Conservation (phyloP, 1,140 invertebrate species). For the Phocides pigmalion region DNA sequence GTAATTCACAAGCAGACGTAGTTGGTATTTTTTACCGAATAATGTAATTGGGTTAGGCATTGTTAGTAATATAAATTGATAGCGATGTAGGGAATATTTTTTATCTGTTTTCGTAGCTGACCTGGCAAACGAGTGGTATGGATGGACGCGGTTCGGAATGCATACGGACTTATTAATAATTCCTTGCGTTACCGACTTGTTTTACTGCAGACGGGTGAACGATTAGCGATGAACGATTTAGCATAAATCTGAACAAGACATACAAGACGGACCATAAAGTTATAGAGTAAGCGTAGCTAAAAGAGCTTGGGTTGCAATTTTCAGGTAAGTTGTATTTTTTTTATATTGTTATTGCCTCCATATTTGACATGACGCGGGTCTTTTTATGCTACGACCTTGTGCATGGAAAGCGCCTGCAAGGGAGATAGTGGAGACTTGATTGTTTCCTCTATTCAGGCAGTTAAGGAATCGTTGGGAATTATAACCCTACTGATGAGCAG, state of each 20-base stretch:
- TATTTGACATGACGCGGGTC: no score
- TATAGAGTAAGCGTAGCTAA: no score
- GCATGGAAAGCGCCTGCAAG: no score
- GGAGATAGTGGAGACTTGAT: no score
- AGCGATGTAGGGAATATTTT: slow-evolving; percentile 37
- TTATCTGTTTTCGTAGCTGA: slow-evolving; percentile 41
- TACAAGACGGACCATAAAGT: no score
- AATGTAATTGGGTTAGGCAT: slow-evolving; percentile 54
- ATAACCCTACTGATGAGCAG: no score
- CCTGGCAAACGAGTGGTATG: slow-evolving; percentile 10
- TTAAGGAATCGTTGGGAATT: no score
- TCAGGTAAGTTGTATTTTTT: no score
- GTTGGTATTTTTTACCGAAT: slow-evolving; percentile 50
- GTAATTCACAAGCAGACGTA: slow-evolving; percentile 40
- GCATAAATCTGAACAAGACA: background rate
- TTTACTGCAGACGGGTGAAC: slow-evolving; percentile 1
- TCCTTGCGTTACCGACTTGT: slow-evolving; percentile 25
- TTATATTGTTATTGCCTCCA: no score
- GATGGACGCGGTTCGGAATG: slow-evolving; percentile 10
- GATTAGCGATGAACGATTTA: slow-evolving; percentile 15
- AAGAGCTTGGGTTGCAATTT: no score
- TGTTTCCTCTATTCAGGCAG: no score
- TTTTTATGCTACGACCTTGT: no score
- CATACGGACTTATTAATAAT: background rate
- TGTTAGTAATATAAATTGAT: slow-evolving; percentile 50